These are phyloP conservation scores for Chionodraco myersi DNA, from an alignment of 2,113 vertebrate species.

Conservation along the genomic window DNA sequence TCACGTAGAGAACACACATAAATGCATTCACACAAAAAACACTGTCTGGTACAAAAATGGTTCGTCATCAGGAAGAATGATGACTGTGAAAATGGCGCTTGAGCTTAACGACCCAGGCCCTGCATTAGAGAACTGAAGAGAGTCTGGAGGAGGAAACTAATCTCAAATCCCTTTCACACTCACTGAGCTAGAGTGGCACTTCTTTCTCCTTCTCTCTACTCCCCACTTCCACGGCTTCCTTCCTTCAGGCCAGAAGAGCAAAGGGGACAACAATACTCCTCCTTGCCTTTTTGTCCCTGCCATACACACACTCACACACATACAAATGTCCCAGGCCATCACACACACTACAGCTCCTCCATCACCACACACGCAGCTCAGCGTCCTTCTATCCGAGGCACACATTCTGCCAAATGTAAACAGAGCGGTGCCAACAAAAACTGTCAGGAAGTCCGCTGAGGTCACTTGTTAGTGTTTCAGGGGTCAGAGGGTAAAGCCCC, in stretches of 20 bases:
- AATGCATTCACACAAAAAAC: conserved; percentile 19
- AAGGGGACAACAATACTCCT: conserved; percentile 61
- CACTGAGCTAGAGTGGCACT: conserved; percentile 48
- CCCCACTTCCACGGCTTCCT: conserved; percentile 71
- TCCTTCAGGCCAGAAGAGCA: conserved; percentile 64
- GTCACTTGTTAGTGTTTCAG: conserved; percentile 66
- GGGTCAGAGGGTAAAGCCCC: conserved; percentile 45
- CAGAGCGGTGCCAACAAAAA: conserved; percentile 65
- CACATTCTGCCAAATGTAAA: conserved; percentile 61
- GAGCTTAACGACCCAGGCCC: conserved; percentile 54
- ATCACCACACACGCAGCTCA: conserved; percentile 23
- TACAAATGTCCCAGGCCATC: not conserved
- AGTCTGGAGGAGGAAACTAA: conserved; percentile 64
- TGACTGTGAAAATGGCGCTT: conserved; percentile 55
- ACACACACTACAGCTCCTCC: conserved; percentile 28
- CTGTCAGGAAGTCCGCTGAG: conserved; percentile 65
- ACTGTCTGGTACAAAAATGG: conserved; percentile 28
- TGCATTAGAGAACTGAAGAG: conserved; percentile 30
- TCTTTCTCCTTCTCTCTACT: conserved; percentile 60
- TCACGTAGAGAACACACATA: not conserved
- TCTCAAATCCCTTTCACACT: conserved; percentile 51
- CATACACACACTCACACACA: conserved; percentile 32
- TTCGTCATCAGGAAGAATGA: conserved; percentile 51
- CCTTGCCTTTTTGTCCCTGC: conserved; percentile 21
- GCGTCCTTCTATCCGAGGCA: conserved; percentile 40